Evolutionary conservation across 2,113 vertebrate species (phyloP).

Genomic region (Hippopotamus amphibius): DNA sequence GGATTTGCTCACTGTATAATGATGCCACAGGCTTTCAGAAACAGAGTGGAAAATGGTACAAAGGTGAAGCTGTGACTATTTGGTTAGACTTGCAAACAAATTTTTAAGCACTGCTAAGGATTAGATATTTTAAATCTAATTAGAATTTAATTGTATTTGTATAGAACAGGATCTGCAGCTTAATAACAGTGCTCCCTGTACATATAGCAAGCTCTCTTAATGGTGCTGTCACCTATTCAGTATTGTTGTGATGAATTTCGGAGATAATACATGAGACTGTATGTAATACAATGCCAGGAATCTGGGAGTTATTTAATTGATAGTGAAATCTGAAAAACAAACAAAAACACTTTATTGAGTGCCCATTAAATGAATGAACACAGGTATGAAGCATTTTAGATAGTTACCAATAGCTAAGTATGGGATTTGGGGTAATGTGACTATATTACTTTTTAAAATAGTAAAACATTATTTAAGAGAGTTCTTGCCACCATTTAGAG

Average conservation of each 20-base stretch:
- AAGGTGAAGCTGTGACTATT: neutral
- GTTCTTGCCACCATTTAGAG: neutral
- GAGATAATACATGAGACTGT: neutral
- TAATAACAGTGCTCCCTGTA: neutral
- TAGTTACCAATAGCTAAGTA: neutral
- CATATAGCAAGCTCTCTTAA: neutral
- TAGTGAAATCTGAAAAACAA: neutral
- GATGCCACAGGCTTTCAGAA: neutral
- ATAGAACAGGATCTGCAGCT: neutral
- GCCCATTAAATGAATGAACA: neutral
- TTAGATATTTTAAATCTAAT: neutral
- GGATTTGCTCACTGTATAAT: neutral
- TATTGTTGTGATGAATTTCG: neutral
- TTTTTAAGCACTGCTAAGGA: neutral
- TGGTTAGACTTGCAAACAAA: conserved; percentile 10
- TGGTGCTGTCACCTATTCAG: neutral
- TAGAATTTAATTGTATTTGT: neutral
- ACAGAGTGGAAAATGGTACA: neutral
- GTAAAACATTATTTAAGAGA: neutral
- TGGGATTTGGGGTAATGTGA: neutral
- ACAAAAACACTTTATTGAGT: neutral
- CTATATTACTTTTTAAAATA: neutral
- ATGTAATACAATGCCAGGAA: neutral
- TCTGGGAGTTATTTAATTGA: neutral
- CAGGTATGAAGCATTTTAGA: neutral